phyloP scores from a whole-genome alignment of 2,113 vertebrate genomes.

The Paracanthobrama guichenoti region DNA sequence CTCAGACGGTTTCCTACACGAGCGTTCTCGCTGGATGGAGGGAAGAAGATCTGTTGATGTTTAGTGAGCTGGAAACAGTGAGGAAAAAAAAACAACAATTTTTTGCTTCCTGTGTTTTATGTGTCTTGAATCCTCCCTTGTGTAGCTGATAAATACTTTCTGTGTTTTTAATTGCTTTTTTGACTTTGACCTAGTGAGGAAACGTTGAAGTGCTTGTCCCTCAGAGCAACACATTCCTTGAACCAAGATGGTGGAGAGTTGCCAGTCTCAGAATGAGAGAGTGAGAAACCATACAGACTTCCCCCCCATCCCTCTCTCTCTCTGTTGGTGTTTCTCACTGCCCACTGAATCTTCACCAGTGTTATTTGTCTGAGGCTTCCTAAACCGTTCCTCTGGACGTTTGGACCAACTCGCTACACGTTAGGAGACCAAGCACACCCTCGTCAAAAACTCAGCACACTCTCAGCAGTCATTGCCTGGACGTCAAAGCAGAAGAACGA shows the following conservation, averaged over 20 bases:
- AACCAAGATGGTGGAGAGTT: conserved; percentile 57
- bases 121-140: conserved; percentile 54
- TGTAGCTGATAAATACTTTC: conserved; percentile 55
- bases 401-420: conserved; percentile 43
- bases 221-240: conserved; percentile 74
- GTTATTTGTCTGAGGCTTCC: conserved; percentile 40
- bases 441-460: conserved; percentile 53
- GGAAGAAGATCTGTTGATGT: conserved; percentile 48
- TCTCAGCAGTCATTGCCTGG: conserved; percentile 44
- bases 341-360: conserved; percentile 40
- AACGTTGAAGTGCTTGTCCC: conserved; percentile 51
- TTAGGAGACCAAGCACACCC: conserved; percentile 70
- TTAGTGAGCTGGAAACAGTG: conserved; percentile 41
- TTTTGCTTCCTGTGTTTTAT: conserved; percentile 57
- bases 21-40: conserved; percentile 36
- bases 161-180: conserved; percentile 50
- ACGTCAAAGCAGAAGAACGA: conserved; percentile 27
- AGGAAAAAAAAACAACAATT: conserved; percentile 32
- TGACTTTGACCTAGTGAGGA: conserved; percentile 46
- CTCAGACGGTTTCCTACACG: conserved; percentile 37
- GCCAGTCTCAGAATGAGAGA: conserved; percentile 38
- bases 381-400: conserved; percentile 1
- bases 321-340: conserved; percentile 44
- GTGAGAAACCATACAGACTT: background rate
- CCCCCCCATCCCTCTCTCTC: conserved; percentile 40